phyloP scores from a whole-genome alignment of 2,888 invertebrate genomes.

The Portevinia maculata region DNA sequence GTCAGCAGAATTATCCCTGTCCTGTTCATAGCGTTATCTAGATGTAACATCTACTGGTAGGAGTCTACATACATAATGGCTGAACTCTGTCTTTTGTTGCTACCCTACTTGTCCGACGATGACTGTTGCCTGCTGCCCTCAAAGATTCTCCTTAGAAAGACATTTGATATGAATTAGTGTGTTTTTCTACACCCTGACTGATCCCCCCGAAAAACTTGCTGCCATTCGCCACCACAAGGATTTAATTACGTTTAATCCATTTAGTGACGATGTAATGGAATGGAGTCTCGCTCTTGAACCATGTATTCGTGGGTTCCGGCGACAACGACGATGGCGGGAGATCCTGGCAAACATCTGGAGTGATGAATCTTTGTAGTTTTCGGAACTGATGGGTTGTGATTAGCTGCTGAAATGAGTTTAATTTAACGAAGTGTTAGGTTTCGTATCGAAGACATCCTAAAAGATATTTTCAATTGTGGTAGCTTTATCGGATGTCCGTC shows the following conservation, averaged over 20 bases:
- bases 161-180: constrained; percentile 66
- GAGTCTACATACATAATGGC: constrained; percentile 4
- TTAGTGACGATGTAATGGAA: constrained; percentile 65
- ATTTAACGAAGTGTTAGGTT: constrained; percentile 65
- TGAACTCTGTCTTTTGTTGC: constrained; percentile 24
- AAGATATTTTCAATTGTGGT: constrained; percentile 55
- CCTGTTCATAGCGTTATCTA: constrained; percentile 28
- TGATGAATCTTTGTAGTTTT: constrained; percentile 65
- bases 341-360: constrained; percentile 48
- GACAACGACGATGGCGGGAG: constrained; percentile 16
- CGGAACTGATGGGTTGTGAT: constrained; percentile 64
- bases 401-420: constrained; percentile 68
- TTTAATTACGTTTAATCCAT: constrained; percentile 68
- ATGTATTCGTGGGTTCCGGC: constrained; percentile 27
- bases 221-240: constrained; percentile 39
- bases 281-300: constrained; percentile 44
- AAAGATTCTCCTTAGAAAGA: constrained; percentile 55
- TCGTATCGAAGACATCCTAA: constrained; percentile 46
- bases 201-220: constrained; percentile 7
- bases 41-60: constrained; percentile 21
- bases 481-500: constrained; percentile 47
- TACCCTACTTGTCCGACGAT: constrained; percentile 28
- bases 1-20: constrained; percentile 37
- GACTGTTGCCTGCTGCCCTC: constrained; percentile 38
- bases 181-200: constrained; percentile 48